Conservation (phyloP, 1,140 invertebrate genomes). For the Hypothenemus hampei region DNA sequence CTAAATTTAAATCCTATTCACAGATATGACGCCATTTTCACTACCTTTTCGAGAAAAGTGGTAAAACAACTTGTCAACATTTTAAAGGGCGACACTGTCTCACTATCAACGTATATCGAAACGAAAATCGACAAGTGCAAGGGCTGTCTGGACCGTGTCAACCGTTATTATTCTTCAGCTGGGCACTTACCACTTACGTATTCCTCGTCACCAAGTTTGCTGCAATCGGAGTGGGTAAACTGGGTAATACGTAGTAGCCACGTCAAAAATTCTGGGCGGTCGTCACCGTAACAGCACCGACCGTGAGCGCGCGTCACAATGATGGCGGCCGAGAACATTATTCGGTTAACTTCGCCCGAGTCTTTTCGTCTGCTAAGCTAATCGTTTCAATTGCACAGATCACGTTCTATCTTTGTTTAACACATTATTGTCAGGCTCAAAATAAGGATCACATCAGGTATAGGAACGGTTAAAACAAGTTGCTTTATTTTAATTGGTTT, state of each 20-base stretch:
- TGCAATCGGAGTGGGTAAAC: constrained; percentile 87
- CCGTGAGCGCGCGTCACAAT: constrained; percentile 62
- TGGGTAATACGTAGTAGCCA: constrained; percentile 87
- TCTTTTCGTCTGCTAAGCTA: not conserved
- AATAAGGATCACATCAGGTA: too few relatives aligned
- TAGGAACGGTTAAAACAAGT: too few relatives aligned
- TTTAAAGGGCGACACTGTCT: constrained; percentile 33
- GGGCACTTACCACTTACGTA: constrained; percentile 89
- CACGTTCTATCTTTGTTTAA: too few relatives aligned
- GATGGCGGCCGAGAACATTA: constrained; percentile 46
- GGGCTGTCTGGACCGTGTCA: constrained; percentile 55
- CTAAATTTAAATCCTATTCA: constrained; percentile 48
- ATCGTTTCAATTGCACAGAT: too few relatives aligned
- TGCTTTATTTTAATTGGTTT: too few relatives aligned
- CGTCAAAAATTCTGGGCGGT: constrained; percentile 87
- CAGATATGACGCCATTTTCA: constrained; percentile 56
- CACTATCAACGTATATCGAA: too few relatives aligned
- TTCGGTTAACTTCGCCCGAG: not conserved
- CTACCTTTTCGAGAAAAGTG: constrained; percentile 43
- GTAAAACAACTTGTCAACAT: constrained; percentile 40
- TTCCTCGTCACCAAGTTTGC: constrained; percentile 90
- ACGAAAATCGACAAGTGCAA: constrained; percentile 36
- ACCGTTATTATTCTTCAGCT: constrained; percentile 60
- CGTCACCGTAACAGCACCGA: constrained; percentile 71
- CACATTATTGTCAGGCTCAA: too few relatives aligned